Evolutionary conservation across 2,888 invertebrate genomes (phyloP).

Genomic region (Odontothrips loti): DNA sequence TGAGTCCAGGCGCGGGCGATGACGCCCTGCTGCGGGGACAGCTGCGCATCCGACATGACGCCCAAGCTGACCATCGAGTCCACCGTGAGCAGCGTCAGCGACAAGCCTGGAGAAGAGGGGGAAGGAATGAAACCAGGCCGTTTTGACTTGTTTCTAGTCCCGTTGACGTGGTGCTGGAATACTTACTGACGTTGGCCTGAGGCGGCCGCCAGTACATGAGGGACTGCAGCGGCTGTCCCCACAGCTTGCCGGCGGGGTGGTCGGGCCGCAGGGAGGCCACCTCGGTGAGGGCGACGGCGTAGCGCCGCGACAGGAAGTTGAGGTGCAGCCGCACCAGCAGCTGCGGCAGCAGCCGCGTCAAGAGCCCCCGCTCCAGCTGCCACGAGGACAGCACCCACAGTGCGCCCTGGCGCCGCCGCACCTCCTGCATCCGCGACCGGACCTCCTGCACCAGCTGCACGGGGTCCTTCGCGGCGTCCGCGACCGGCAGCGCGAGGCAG

Average conservation of each 20-base stretch:
- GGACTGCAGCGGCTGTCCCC: slow-evolving; percentile 61
- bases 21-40: slow-evolving; percentile 61
- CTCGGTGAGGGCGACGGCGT: slow-evolving; percentile 63
- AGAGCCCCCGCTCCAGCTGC: slow-evolving; percentile 54
- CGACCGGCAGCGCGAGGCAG: slow-evolving; percentile 60
- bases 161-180: too few species aligned
- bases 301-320: slow-evolving; percentile 62
- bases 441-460: slow-evolving; percentile 47
- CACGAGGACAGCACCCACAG: slow-evolving; percentile 53
- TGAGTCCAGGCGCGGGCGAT: slow-evolving; percentile 47
- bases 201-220: slow-evolving; percentile 70
- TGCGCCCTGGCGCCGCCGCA: slow-evolving; percentile 51
- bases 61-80: slow-evolving; percentile 60
- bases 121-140: slow-evolving; percentile 9
- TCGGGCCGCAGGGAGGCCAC: slow-evolving; percentile 48
- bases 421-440: slow-evolving; percentile 46
- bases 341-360: slow-evolving; percentile 61
- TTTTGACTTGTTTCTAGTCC: too few species aligned
- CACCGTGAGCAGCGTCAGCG: slow-evolving; percentile 66
- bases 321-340: slow-evolving; percentile 54
- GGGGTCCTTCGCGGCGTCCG: slow-evolving; percentile 46
- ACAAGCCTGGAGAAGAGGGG: slow-evolving; percentile 57
- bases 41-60: slow-evolving; percentile 66
- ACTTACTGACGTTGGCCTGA: slow-evolving; percentile 71
- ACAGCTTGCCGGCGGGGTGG: slow-evolving; percentile 50